phyloP scores from a whole-genome alignment of 2,113 vertebrate genomes.

The Myrmophylax atrothorax region DNA sequence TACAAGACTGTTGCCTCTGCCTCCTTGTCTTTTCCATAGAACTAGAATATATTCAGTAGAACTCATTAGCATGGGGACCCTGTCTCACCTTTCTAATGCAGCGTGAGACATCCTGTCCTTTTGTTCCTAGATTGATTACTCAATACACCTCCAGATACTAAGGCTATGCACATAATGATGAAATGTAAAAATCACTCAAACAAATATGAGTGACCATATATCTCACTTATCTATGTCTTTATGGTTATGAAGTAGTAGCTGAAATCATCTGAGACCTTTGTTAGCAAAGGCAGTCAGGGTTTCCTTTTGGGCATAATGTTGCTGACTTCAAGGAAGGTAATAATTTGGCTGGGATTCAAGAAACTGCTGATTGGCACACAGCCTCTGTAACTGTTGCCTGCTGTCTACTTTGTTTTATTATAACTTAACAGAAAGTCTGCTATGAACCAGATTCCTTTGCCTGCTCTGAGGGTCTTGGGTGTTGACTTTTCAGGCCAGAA shows the following conservation, averaged over 20 bases:
- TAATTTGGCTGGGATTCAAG: constrained; percentile 5
- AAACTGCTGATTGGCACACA: neutral
- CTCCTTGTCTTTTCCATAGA: neutral
- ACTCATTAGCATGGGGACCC: neutral
- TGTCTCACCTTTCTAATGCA: neutral
- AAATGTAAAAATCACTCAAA: neutral
- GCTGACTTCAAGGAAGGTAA: neutral
- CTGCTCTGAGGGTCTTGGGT: neutral
- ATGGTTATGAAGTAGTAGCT: neutral
- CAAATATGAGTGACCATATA: neutral
- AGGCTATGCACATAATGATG: neutral
- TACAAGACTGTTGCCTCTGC: neutral
- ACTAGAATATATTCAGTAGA: neutral
- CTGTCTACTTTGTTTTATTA: constrained; percentile 3
- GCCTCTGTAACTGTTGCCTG: neutral
- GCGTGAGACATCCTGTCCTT: neutral
- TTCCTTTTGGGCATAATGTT: constrained; percentile 6
- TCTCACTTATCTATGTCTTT: neutral
- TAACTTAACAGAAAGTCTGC: neutral
- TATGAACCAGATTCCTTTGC: neutral
- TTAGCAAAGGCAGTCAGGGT: neutral
- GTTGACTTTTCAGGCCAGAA: neutral
- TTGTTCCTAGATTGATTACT: neutral
- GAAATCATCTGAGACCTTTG: constrained; percentile 1
- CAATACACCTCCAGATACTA: neutral